phyloP scores from a whole-genome alignment of 1,140 invertebrate genomes.

The Thaumatotibia leucotreta region DNA sequence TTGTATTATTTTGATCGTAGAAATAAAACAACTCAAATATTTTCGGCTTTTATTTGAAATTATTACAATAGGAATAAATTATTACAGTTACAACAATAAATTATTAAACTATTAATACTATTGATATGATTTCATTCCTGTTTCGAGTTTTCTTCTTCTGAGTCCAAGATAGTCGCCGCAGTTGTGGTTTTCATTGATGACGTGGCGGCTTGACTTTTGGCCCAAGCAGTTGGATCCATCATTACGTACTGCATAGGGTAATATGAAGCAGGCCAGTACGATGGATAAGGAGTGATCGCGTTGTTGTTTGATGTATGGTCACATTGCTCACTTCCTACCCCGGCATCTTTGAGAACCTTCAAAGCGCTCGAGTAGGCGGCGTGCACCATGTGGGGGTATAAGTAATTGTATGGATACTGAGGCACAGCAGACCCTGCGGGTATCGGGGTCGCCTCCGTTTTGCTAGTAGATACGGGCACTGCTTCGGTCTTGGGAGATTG shows the following conservation, averaged over 20 bases:
- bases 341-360: constrained; percentile 37
- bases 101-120: constrained; percentile 3
- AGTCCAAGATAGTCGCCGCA: not conserved
- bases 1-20: too few species aligned
- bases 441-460: not conserved
- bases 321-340: constrained; percentile 29
- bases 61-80: constrained; percentile 13
- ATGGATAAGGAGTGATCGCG: constrained; percentile 21
- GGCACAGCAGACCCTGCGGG: constrained; percentile 11
- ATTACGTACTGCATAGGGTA: constrained; percentile 59
- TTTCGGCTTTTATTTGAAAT: constrained; percentile 14
- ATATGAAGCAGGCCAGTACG: constrained; percentile 37
- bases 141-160: not conserved
- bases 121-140: not conserved
- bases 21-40: not conserved
- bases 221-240: constrained; percentile 50
- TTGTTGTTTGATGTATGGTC: constrained; percentile 6
- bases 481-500: not conserved
- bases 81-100: constrained; percentile 13
- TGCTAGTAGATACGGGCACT: not conserved
- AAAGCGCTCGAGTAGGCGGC: constrained; percentile 44
- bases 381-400: constrained; percentile 57
- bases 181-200: constrained; percentile 18
- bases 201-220: constrained; percentile 29
- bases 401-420: constrained; percentile 44